Conservation (phyloP, 2,888 invertebrate genomes). For the Cephus sareptanus region DNA sequence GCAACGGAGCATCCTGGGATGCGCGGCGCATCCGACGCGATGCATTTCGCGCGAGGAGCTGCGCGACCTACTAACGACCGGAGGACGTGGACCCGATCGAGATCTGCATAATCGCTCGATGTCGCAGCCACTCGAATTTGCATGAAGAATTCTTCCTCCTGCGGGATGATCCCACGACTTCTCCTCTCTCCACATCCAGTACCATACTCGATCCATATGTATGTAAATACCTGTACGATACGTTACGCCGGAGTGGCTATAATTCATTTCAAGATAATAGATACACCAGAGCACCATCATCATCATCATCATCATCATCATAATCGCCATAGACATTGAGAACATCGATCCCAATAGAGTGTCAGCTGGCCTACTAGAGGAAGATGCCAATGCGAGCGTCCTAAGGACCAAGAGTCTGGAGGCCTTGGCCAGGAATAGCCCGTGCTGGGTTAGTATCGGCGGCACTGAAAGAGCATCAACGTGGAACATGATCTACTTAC, state of each 20-base stretch:
- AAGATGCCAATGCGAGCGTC: neutral
- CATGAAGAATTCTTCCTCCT: constrained; percentile 35
- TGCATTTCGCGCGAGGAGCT: constrained; percentile 2
- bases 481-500: constrained; percentile 36
- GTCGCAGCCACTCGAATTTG: constrained; percentile 34
- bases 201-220: neutral
- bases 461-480: constrained; percentile 2
- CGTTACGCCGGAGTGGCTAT: neutral
- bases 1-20: neutral
- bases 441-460: constrained; percentile 30
- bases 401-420: neutral
- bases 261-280: neutral
- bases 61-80: constrained; percentile 18
- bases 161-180: neutral
- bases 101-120: constrained; percentile 41
- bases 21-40: neutral
- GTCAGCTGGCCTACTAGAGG: neutral
- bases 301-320: neutral
- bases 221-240: neutral
- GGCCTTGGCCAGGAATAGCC: constrained; percentile 32
- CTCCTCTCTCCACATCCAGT: neutral
- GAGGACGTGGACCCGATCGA: constrained; percentile 2
- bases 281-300: neutral
- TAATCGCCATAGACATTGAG: neutral
- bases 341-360: neutral